Evolutionary conservation across 2,113 vertebrate species (phyloP).

Genomic region (Carassius auratus): DNA sequence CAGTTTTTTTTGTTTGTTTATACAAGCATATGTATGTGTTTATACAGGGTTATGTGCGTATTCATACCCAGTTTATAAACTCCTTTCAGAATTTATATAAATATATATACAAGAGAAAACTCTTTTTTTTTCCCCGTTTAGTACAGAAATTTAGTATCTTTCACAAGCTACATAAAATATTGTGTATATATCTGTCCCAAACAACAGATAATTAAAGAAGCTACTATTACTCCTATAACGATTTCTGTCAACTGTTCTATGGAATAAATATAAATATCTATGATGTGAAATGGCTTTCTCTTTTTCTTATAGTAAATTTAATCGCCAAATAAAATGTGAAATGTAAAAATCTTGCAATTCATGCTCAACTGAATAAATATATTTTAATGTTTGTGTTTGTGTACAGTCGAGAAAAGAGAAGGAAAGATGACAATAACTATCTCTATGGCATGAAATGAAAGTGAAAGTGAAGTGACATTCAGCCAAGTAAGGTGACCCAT

Average conservation of each 20-base stretch:
- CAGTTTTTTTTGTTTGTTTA: too few species aligned
- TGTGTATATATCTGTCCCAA: background rate
- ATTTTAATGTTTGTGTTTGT: background rate
- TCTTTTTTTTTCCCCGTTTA: background rate
- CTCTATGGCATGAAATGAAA: background rate
- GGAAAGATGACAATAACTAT: background rate
- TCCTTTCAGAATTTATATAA: background rate
- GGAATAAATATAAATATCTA: too few species aligned
- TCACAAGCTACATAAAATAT: background rate
- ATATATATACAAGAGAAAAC: background rate
- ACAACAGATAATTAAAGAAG: background rate
- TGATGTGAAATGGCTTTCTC: background rate
- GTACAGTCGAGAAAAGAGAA: background rate
- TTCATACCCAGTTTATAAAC: background rate
- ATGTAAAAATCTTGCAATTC: background rate
- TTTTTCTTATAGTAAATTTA: background rate
- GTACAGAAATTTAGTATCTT: background rate
- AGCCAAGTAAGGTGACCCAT: too few species aligned
- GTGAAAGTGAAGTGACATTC: too few species aligned
- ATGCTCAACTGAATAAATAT: background rate
- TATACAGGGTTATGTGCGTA: background rate
- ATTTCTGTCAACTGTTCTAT: background rate
- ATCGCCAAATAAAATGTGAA: background rate
- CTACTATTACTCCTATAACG: background rate
- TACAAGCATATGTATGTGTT: background rate